phyloP scores from a whole-genome alignment of 1,140 invertebrate species.

The Zaprionus camerounensis region DNA sequence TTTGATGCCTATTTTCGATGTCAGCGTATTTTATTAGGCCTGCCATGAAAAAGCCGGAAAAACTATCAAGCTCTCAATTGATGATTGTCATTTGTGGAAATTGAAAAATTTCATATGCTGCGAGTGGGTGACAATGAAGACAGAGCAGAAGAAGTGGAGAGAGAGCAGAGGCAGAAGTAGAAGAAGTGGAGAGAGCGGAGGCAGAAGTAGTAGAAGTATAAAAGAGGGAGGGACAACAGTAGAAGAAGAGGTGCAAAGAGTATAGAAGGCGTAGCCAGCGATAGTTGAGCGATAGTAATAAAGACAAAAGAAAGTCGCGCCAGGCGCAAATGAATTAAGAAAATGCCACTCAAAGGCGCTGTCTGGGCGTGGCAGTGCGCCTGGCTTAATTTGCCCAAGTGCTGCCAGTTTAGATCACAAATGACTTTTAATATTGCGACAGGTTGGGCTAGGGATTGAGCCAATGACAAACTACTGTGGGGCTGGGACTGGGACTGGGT shows the following conservation, averaged over 20 bases:
- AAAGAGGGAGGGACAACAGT: no score
- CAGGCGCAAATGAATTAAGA: slow-evolving; percentile 48
- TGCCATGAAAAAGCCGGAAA: slow-evolving; percentile 32
- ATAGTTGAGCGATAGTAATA: no score
- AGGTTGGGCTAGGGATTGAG: slow-evolving; percentile 6
- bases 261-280: no score
- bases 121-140: neutral
- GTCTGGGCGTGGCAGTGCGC: slow-evolving; percentile 25
- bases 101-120: slow-evolving; percentile 48
- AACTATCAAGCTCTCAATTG: slow-evolving; percentile 48
- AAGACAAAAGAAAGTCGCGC: slow-evolving; percentile 31
- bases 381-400: slow-evolving; percentile 34
- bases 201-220: slow-evolving; percentile 13
- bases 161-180: neutral
- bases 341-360: slow-evolving; percentile 31
- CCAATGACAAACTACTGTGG: neutral
- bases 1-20: slow-evolving; percentile 36
- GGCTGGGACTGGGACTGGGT: neutral
- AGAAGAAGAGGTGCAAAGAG: no score
- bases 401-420: slow-evolving; percentile 21
- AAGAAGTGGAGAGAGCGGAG: slow-evolving; percentile 16
- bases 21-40: slow-evolving; percentile 50
- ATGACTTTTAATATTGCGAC: slow-evolving; percentile 46
- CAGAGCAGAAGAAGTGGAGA: neutral
- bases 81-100: slow-evolving; percentile 54